Percentiles rank a stretch among this genome's conserved stretches.
Conservation (phyloP, 2,113 vertebrate genomes). For the Phyllostomus discolor region DNA sequence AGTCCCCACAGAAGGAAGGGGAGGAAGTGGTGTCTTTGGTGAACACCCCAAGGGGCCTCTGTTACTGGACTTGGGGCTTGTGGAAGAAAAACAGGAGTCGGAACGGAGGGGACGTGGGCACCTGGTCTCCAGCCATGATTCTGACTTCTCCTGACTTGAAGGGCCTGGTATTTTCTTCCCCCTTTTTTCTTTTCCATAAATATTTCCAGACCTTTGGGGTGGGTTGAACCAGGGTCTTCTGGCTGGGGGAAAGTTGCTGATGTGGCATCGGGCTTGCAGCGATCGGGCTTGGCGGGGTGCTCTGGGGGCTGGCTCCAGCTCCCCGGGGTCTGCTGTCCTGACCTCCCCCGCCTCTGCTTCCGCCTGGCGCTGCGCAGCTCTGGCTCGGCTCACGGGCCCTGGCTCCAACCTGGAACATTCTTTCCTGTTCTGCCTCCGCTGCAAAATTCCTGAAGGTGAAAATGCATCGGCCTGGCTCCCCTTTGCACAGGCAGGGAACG, state of each 20-base stretch:
- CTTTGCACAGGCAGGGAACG: neutral
- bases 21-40: neutral
- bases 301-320: neutral
- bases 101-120: no score
- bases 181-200: neutral
- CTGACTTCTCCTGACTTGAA: neutral
- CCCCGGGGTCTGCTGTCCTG: no score
- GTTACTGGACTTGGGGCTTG: neutral
- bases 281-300: neutral
- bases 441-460: neutral
- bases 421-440: neutral
- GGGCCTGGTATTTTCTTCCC: neutral
- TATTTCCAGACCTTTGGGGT: no score
- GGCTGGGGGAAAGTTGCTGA: rapidly evolving
- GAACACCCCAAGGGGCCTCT: neutral
- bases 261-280: rapidly evolving
- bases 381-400: no score
- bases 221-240: neutral
- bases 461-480: neutral
- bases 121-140: neutral
- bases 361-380: neutral
- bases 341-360: neutral
- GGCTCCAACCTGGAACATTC: neutral
- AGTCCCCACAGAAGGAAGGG: neutral
- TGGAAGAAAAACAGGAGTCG: neutral